Base-by-base conservation (phyloP, 2,797 vertebrate genomes). In the Gouania willdenowi region DNA sequence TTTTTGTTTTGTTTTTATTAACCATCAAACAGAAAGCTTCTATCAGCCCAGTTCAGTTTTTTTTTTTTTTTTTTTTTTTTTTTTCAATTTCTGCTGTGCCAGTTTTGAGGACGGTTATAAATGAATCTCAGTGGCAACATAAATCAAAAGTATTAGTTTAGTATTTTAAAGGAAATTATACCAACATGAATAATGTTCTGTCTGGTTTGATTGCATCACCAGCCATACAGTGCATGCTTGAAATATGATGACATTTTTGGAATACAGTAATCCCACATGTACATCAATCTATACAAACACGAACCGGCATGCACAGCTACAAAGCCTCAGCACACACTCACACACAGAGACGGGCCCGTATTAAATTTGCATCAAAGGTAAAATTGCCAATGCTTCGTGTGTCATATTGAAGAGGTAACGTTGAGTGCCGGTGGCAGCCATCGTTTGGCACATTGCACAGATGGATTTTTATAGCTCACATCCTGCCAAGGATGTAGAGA, bases 141-240 rank as follows among this genome's bases (percentile, higher is more conserved):
- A 84, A 87, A 88, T 91, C 91, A 88, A 34, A 64, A 23, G 43
- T 80, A 82, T 86, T 83, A 82, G 84, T 89, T 84, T 61, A 64
- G 68, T 70, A 58, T 81, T 75, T 81, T 53, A 59, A 61, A 88
- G 79, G 70, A 87, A 81, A 85, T 67, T 31, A 69, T 75, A 38
- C 56, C 53, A 45, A 49, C 51, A 59, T 62, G 72, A 85, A 45
- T 58, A 58, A 77, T 72, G 61, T 48, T 58, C 17, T 8, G 4
- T 52, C 41, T 40, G 21, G 20, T 39, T 28, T 57, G 69, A 64
- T 75, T 63, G 37, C 62, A 67, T 73, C 64, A 30, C 35, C 27
- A 38, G 42, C 26, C 47, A 53, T 66, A 70, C 40, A 41, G 24
- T 51, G 43, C 46, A 65, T n/a, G n/a, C n/a, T n/a, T 18, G 33